A percentile compares a stretch with the other conserved stretches of the same genome.
Conservation (phyloP, 1,140 invertebrate genomes). For the Drosophila baimaii region DNA sequence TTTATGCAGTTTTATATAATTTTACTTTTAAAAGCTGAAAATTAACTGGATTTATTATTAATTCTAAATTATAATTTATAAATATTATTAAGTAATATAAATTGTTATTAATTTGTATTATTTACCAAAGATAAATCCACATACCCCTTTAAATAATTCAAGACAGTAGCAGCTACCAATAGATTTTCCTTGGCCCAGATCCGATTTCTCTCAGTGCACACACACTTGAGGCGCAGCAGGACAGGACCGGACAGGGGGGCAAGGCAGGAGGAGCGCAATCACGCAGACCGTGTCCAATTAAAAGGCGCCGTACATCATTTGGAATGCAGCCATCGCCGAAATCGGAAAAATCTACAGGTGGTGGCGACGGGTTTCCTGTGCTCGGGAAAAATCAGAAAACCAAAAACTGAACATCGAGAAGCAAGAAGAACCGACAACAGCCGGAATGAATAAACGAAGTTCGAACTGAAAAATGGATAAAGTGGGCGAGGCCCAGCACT, state of each 20-base stretch:
- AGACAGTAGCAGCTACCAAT: too few species aligned
- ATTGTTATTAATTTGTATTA: too few species aligned
- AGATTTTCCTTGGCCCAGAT: too few species aligned
- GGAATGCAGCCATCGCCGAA: slow-evolving; percentile 64
- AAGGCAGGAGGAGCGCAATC: slow-evolving; percentile 50
- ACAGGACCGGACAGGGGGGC: slow-evolving; percentile 8
- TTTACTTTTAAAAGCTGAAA: too few species aligned
- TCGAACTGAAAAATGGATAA: slow-evolving; percentile 6
- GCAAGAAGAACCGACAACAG: too few species aligned
- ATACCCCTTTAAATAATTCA: too few species aligned
- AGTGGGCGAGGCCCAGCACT: slow-evolving; percentile 19
- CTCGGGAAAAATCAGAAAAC: slow-evolving; percentile 42
- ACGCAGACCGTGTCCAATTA: slow-evolving; percentile 80
- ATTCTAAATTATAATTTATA: too few species aligned
- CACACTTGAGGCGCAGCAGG: slow-evolving; percentile 23
- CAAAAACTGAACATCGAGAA: slow-evolving; percentile 9
- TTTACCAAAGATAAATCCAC: too few species aligned
- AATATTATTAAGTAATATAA: too few species aligned
- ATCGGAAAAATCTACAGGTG: slow-evolving; percentile 76
- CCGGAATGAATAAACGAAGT: slow-evolving; percentile 31
- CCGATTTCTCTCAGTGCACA: slow-evolving; percentile 14
- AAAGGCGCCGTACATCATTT: slow-evolving; percentile 81
- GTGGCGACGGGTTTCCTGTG: slow-evolving; percentile 70
- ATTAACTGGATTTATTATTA: too few species aligned
- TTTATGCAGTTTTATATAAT: too few species aligned